Evolutionary conservation across 2,888 invertebrate genomes (phyloP).

Genomic region (Polyommatus icarus): DNA sequence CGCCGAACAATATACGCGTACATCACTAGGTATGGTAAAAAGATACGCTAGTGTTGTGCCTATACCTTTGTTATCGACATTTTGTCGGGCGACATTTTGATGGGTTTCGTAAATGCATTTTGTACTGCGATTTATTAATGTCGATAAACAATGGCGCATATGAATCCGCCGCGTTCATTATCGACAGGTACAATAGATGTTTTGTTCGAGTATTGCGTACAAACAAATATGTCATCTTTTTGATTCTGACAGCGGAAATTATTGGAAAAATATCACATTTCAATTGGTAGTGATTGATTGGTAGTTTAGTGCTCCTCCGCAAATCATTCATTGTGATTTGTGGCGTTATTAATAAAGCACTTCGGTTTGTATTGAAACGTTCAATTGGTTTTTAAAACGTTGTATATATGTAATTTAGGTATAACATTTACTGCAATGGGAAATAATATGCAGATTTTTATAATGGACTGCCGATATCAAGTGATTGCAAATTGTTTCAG

Average conservation of each 20-base stretch:
- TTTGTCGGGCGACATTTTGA: conserved; percentile 70
- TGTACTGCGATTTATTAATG: conserved; percentile 67
- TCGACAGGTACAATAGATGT: conserved; percentile 52
- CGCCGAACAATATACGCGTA: conserved; percentile 43
- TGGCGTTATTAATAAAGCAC: conserved; percentile 1
- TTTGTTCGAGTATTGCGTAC: conserved; percentile 45
- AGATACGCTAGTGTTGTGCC: conserved; percentile 61
- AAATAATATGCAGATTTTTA: too few species aligned
- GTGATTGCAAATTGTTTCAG: too few species aligned
- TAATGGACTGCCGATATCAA: too few species aligned
- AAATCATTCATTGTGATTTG: background rate
- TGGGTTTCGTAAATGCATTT: conserved; percentile 69
- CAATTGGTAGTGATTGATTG: conserved; percentile 9
- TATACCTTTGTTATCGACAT: conserved; percentile 68
- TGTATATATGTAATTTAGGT: too few species aligned
- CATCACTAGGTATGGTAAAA: conserved; percentile 54
- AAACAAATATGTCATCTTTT: conserved; percentile 37
- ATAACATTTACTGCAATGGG: too few species aligned
- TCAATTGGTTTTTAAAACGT: background rate
- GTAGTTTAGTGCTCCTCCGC: background rate
- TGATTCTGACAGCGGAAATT: conserved; percentile 15
- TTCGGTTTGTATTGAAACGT: background rate
- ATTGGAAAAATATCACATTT: conserved; percentile 18
- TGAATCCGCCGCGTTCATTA: conserved; percentile 48
- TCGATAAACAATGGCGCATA: conserved; percentile 47